Conservation (phyloP, 2,797 vertebrate species). For the Capromys pilorides region DNA sequence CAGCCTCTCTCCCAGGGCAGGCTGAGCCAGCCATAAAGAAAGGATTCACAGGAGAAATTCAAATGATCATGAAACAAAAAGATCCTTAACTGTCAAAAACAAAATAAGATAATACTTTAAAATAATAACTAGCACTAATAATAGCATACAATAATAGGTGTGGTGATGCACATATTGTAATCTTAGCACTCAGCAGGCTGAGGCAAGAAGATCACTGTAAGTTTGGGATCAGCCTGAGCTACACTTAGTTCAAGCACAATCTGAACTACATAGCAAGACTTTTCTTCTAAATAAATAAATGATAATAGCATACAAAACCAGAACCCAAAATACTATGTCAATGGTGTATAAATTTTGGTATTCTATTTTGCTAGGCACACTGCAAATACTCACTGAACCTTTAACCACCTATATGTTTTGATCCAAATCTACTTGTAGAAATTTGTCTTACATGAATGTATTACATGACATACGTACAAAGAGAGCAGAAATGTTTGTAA, state of each 20-base stretch:
- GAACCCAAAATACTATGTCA: not conserved
- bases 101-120: conserved; percentile 24
- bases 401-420: not conserved
- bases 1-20: no score
- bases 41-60: conserved; percentile 25
- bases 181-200: not conserved
- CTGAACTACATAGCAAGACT: not conserved
- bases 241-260: not conserved
- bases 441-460: not conserved
- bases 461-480: not conserved
- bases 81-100: conserved; percentile 47
- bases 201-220: not conserved
- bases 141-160: not conserved
- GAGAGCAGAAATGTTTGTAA: not conserved
- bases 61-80: conserved; percentile 22
- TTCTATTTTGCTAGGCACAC: not conserved
- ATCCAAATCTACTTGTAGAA: conserved; percentile 40
- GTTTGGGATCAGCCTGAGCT: not conserved
- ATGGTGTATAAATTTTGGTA: not conserved
- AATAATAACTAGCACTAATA: not conserved
- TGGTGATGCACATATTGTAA: not conserved
- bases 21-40: not conserved
- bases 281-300: not conserved
- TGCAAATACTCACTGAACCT: conserved; percentile 4
- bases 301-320: not conserved